Evolutionary conservation across 2,113 vertebrate species (phyloP).

Genomic region (Lethenteron reissneri): DNA sequence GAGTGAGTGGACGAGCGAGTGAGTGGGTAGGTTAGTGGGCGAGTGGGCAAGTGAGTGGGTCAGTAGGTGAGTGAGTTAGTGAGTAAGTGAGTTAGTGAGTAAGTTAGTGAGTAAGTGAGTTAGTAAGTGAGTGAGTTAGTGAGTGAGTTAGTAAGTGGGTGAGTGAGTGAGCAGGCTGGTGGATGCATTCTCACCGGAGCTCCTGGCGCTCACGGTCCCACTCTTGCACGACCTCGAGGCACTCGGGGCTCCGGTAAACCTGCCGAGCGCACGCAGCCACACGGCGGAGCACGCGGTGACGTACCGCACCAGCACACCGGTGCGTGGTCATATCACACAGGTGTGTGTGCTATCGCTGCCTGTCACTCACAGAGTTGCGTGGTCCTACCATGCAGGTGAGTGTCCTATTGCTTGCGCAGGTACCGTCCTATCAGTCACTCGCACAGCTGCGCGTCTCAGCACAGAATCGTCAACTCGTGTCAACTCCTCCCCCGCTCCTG

Average conservation of each 20-base stretch:
- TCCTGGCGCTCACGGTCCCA: conserved; percentile 48
- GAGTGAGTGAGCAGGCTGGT: background rate
- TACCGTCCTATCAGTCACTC: too few relatives aligned
- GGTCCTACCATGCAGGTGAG: too few relatives aligned
- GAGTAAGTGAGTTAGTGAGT: background rate
- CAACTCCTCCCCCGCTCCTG: too few relatives aligned
- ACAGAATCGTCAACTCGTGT: too few relatives aligned
- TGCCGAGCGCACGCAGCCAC: conserved; percentile 11
- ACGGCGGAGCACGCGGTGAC: too few relatives aligned
- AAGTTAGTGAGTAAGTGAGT: background rate
- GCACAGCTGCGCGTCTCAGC: too few relatives aligned
- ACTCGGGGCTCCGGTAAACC: conserved; percentile 30
- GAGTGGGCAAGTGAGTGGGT: background rate
- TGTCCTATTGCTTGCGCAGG: too few relatives aligned
- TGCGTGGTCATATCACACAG: too few relatives aligned
- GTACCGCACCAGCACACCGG: too few relatives aligned
- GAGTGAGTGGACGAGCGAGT: background rate
- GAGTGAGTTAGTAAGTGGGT: background rate
- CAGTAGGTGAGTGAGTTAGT: background rate
- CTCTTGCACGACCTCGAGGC: conserved; percentile 30
- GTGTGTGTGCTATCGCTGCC: too few relatives aligned
- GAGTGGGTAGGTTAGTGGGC: background rate
- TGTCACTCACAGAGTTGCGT: too few relatives aligned
- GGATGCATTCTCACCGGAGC: conserved; percentile 19
- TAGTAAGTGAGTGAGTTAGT: background rate